Evolutionary conservation across 1,140 invertebrate genomes (phyloP).

Genomic region (Sitodiplosis mosellana): DNA sequence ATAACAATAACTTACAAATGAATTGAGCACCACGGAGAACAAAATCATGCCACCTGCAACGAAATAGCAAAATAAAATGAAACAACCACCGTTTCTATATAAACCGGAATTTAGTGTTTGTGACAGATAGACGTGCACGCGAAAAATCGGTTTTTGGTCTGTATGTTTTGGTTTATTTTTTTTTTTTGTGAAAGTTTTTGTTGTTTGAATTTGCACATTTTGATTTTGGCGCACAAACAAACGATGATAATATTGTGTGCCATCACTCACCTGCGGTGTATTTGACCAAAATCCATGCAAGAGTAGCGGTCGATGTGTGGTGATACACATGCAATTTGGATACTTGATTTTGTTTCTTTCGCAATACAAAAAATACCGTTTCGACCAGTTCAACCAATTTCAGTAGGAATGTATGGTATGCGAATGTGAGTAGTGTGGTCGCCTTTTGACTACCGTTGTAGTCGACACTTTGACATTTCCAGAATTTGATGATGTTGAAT

Average conservation of each 20-base stretch:
- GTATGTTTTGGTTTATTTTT: too few species aligned
- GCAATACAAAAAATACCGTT: conserved; percentile 37
- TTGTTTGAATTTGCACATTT: too few species aligned
- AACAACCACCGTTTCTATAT: too few species aligned
- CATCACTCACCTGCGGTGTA: conserved; percentile 29
- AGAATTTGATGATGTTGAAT: background rate
- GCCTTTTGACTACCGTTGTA: background rate
- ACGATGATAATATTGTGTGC: too few species aligned
- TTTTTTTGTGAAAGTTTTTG: too few species aligned
- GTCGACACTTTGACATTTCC: conserved; percentile 1
- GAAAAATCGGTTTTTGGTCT: too few species aligned
- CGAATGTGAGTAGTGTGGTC: background rate
- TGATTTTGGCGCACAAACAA: too few species aligned
- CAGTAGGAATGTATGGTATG: conserved; percentile 30
- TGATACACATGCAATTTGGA: conserved; percentile 34
- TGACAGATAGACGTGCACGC: too few species aligned
- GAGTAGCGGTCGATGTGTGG: conserved; percentile 33
- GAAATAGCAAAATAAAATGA: background rate
- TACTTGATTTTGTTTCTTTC: conserved; percentile 43
- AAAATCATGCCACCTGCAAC: background rate
- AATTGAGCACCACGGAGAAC: background rate
- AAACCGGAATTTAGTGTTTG: too few species aligned
- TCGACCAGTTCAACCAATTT: conserved; percentile 29
- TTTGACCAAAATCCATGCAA: conserved; percentile 45
- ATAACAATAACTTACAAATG: background rate